Evolutionary conservation across 2,888 invertebrate genomes (phyloP), one percentile per base, ranked within the genome.

Genomic region (Stramonita haemastoma): DNA sequence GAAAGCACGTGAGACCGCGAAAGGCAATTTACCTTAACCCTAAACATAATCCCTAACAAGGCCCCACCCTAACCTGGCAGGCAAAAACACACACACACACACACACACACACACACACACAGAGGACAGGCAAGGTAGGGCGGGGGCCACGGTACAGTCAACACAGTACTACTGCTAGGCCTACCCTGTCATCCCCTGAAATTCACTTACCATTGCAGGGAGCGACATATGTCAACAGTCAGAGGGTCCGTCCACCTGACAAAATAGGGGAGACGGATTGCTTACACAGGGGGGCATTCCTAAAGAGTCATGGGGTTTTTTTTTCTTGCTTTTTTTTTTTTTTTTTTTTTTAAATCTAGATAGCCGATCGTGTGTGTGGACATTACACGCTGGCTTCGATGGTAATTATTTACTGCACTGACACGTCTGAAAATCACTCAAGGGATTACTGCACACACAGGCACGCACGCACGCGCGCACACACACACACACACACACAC

Each of bases 111-210:
- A 60, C 60, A 60, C 60, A 29, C 32, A 32, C n/a, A 29, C 32
- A 32, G 32, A 79, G 46, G 46, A 8, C 77, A 26, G 77, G 77
- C n/a, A n/a, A n/a, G n/a, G n/a, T n/a, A 26, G 77, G 77, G 77
- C 77, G 77, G 77, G 13, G 77, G 77, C 77, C 32, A 32, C n/a
- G 17, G 13, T 73, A n/a, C 73, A n/a, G 32, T 19, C 26, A 73
- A 79, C 77, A 32, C 32, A 32, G 8, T 26, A 8, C 46, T 46
- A 8, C 46, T n/a, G n/a, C n/a, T n/a, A n/a, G n/a, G n/a, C n/a
- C n/a, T 17, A 79, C 77, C 73, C 77, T 79, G 77, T 34, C 77
- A 15, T 32, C 77, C 77, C 77, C 77, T n/a, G 13, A 79, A 79
- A 32, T 32, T 79, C 77, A 79, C 77, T 79, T 79, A 32, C 29